Percentiles rank a stretch among this genome's conserved stretches.
Evolutionary conservation across 2,113 vertebrate genomes (phyloP).

Genomic region (Pseudopodoces humilis): DNA sequence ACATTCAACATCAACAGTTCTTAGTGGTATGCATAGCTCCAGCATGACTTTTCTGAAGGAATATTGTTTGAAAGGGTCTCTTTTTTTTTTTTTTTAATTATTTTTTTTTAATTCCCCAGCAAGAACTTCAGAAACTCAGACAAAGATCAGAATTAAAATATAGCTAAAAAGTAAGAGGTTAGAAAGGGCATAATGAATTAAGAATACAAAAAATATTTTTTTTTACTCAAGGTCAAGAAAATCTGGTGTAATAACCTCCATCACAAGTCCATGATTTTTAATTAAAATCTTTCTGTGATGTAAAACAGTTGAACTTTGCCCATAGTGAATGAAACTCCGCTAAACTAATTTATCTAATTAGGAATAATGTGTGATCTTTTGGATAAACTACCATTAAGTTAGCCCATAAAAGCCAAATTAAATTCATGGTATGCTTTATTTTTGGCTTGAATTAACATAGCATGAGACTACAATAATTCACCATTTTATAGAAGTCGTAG

Average conservation of each 20-base stretch:
- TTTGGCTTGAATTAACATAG: background rate
- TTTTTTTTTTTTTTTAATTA: background rate
- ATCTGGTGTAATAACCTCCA: background rate
- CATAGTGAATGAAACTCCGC: background rate
- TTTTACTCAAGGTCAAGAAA: background rate
- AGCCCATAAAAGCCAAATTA: background rate
- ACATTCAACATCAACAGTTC: background rate
- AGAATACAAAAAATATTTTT: background rate
- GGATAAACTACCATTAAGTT: background rate
- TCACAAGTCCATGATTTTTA: background rate
- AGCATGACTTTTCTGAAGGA: background rate
- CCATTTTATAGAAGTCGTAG: background rate
- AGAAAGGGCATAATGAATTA: background rate
- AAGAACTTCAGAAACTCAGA: background rate
- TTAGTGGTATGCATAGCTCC: background rate
- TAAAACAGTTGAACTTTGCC: conserved; percentile 4
- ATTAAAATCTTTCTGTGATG: conserved; percentile 7
- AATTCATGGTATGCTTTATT: background rate
- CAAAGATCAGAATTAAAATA: background rate
- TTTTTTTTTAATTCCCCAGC: background rate
- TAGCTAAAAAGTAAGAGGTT: background rate
- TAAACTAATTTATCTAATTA: conserved; percentile 2
- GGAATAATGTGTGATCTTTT: background rate
- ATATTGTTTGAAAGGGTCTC: background rate
- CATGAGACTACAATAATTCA: background rate